phyloP scores from a whole-genome alignment of 2,888 invertebrate species.

The Aquatica leii region DNA sequence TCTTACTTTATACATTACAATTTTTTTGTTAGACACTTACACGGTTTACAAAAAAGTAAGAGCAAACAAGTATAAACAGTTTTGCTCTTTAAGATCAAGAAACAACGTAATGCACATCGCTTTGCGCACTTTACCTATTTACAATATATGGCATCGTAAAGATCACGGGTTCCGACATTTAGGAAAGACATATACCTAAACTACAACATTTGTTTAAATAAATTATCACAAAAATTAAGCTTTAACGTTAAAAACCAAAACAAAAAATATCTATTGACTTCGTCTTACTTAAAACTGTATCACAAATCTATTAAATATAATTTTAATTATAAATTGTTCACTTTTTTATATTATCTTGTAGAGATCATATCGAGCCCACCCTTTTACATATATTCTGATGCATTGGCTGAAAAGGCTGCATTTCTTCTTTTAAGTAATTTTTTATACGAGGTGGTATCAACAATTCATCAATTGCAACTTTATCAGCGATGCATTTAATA shows the following conservation, averaged over 20 bases:
- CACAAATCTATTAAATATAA: not conserved
- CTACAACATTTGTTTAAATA: not conserved
- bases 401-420: conserved; percentile 54
- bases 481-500: conserved; percentile 63
- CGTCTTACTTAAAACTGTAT: not conserved
- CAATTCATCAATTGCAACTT: conserved; percentile 64
- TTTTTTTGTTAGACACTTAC: not conserved
- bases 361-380: conserved; percentile 21
- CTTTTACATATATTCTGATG: conserved; percentile 47
- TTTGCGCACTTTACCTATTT: not conserved
- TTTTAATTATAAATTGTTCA: not conserved
- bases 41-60: not conserved
- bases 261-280: not conserved
- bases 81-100: not conserved
- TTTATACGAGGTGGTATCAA: conserved; percentile 68
- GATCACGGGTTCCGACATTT: conserved; percentile 13
- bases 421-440: conserved; percentile 65
- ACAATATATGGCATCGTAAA: conserved; percentile 14
- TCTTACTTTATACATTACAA: not conserved
- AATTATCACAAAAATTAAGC: not conserved
- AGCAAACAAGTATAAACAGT: not conserved
- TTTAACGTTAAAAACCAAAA: not conserved
- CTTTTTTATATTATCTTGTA: not conserved
- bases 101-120: not conserved
- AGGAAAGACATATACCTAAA: not conserved